Evolutionary conservation across 1,140 invertebrate species (phyloP), one percentile per base, ranked within the genome.

Genomic region (Drosophila auraria): DNA sequence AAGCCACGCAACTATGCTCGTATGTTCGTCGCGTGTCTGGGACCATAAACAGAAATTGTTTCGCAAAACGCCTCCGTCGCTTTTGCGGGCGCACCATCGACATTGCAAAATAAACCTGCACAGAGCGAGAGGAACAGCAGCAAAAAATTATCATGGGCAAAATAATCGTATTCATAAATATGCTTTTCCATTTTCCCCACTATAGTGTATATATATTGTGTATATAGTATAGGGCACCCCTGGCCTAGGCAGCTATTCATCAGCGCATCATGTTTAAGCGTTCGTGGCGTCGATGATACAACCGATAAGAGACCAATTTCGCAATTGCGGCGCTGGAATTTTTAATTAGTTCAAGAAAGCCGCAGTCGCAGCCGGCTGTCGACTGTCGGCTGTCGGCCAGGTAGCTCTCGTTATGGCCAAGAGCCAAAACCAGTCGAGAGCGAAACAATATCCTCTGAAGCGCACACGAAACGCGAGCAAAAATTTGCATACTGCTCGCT

Each of bases 291-390:
- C 82, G 90, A 91, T 92, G 82, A 91, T 91, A 91, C 91, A 83
- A 80, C 68, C 87, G 90, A 92, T 91, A 91, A 91, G 89, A 86
- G 91, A 81, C 89, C 80, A 91, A 91, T 91, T 91, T 91, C 79
- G 86, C 82, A 89, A 90, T 91, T 91, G 90, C 80, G 72, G 80
- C 82, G 69, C 65, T 81, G 72, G 90, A 91, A 92, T 92, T 91
- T 91, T 89, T 91, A 91, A 91, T 91, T 91, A 91, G 82, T 60
- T 66, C 47, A 57, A 72, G 74, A 77, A 70, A 89, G 68, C 84
- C 62, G 53, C 65, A 56, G 69, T 53, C 61, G 53, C 65, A 56
- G 68, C 58, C 69, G 68, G 44, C 73, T 60, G 42, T 59, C 14
- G 42, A 36, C 44, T 36, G 33, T 59, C 14, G 42, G 27, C 45